phyloP scores from a whole-genome alignment of 2,113 vertebrate species.

The Cygnus atratus region DNA sequence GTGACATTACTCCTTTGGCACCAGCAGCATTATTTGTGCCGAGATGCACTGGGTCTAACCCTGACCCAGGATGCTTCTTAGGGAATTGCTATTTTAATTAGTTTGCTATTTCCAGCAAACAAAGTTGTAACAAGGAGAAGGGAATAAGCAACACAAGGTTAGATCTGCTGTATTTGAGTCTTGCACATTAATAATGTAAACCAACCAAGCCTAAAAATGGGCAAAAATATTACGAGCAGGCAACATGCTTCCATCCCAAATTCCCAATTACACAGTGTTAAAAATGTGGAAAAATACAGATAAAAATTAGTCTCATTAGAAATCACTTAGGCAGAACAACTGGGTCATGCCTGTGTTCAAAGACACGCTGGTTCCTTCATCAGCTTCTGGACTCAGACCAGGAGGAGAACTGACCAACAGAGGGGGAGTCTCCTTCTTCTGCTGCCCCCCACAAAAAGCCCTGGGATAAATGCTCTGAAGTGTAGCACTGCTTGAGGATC shows the following conservation, averaged over 20 bases:
- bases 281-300: neutral
- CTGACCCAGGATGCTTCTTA: neutral
- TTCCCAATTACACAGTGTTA: neutral
- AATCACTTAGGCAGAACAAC: neutral
- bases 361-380: too few species aligned
- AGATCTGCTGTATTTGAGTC: neutral
- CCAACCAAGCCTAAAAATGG: neutral
- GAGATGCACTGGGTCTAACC: rapidly evolving
- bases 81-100: neutral
- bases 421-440: neutral
- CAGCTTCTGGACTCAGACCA: neutral
- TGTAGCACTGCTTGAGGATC: neutral
- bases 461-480: neutral
- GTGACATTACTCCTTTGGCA: neutral
- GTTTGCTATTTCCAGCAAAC: neutral
- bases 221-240: neutral
- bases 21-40: neutral
- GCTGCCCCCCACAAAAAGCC: neutral
- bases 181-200: neutral
- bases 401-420: neutral
- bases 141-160: neutral
- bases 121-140: neutral
- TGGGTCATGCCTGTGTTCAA: neutral
- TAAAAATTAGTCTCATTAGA: neutral
- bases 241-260: neutral